A percentile compares a stretch with the other conserved stretches of the same genome.
These are phyloP conservation scores for Craniophora ligustri DNA, from an alignment of 2,888 invertebrate species.

Conservation along the genomic window DNA sequence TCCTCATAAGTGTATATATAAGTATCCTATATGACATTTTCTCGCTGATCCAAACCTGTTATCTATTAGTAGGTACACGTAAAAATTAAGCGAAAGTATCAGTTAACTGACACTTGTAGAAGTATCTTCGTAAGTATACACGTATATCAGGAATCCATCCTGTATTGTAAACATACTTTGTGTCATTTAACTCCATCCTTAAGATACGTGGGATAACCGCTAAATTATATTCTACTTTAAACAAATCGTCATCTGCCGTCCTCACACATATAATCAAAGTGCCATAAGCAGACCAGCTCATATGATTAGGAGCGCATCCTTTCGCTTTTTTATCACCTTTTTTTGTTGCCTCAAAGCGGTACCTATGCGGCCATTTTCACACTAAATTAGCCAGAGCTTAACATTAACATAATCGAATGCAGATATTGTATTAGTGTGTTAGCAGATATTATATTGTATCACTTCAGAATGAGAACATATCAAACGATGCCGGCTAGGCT, in stretches of 20 bases:
- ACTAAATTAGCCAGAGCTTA: slow-evolving; percentile 22
- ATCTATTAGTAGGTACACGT: slow-evolving; percentile 10
- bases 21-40: too few species aligned
- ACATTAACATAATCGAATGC: slow-evolving; percentile 1
- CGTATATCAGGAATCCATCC: slow-evolving; percentile 6
- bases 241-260: slow-evolving; percentile 49
- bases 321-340: slow-evolving; percentile 36
- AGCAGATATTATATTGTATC: slow-evolving; percentile 30
- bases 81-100: not conserved
- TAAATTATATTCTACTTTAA: slow-evolving; percentile 58
- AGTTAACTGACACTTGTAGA: slow-evolving; percentile 16
- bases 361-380: slow-evolving; percentile 32
- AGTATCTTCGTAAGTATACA: not conserved
- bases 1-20: too few species aligned
- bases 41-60: too few species aligned
- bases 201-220: slow-evolving; percentile 27
- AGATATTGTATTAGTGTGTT: slow-evolving; percentile 21
- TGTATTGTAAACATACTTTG: slow-evolving; percentile 18
- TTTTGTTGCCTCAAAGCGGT: slow-evolving; percentile 27
- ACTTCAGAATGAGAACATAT: slow-evolving; percentile 13
- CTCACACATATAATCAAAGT: slow-evolving; percentile 51
- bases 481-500: slow-evolving; percentile 26
- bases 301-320: slow-evolving; percentile 38
- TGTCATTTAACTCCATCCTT: slow-evolving; percentile 35
- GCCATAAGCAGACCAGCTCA: slow-evolving; percentile 43